Evolutionary conservation across 2,797 vertebrate genomes (phyloP), one percentile per base, ranked within the genome.

Genomic region (Gephyroberyx darwinii): DNA sequence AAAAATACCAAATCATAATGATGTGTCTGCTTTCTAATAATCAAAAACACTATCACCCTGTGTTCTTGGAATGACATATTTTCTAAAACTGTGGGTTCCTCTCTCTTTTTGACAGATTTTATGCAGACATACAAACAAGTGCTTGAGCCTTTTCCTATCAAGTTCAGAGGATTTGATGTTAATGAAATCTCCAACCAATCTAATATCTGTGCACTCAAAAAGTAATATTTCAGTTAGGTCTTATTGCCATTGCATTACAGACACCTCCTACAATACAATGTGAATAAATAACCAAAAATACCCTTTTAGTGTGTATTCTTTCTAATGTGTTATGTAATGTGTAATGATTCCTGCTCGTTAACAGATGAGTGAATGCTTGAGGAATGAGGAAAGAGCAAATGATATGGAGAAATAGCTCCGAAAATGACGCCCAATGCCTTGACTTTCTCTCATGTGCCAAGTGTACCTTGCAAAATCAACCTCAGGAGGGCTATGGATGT

Each of bases 391-490:
- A 80, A 80, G 65, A 79, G 62, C 71, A 77, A 83, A 80, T 55
- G 55, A 79, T 82, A 12, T 75, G 78, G 80, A 77, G 77, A 73
- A 88, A 80, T 78, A 78, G 78, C 83, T 62, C 26, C 51, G 71
- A 68, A 90, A 89, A 90, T 67, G 58, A 73, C 57, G 67, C 37
- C 69, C 74, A 70, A 82, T 84, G 74, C 65, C 48, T 78, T 66
- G 50, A 45, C 54, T 69, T 75, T 35, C 39, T 26, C 20, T 45
- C 57, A 69, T 56, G 47, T 58, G 56, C 57, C 69, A 53, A 73
- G 39, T 71, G 64, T 59, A 74, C 48, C 76, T 84, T 39, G 56
- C 72, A 75, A 84, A 87, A 89, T 83, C 82, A 86, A 85, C 77
- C 87, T 81, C 75, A 4, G 74, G 86, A 88, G 81, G 87, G 75